Evolutionary conservation across 1,140 invertebrate species (phyloP).

Genomic region (Formica exsecta): DNA sequence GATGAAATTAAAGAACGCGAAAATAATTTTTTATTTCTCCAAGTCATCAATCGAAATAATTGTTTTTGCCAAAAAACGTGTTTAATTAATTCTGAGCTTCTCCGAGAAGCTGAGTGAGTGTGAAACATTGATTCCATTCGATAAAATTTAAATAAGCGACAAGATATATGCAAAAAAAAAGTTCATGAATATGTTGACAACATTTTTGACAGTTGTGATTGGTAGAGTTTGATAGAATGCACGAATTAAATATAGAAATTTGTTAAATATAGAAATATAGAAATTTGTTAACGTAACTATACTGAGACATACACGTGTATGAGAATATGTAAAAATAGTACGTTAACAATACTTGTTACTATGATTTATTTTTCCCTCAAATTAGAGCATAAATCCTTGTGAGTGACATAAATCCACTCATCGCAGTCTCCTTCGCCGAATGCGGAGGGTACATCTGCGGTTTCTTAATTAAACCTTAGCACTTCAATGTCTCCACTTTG

Average conservation of each 20-base stretch:
- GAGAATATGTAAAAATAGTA: neutral
- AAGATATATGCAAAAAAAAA: neutral
- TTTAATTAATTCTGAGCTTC: neutral
- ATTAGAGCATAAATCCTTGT: neutral
- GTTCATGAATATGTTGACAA: neutral
- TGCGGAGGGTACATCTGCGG: neutral
- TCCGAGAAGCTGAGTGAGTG: too few relatives aligned
- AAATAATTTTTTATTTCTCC: too few relatives aligned
- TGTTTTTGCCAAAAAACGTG: neutral
- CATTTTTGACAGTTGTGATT: neutral
- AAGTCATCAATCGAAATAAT: too few relatives aligned
- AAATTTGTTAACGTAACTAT: neutral
- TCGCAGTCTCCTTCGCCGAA: slow-evolving; percentile 12
- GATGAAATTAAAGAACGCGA: too few relatives aligned
- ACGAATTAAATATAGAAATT: neutral
- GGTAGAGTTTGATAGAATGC: neutral
- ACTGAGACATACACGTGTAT: too few relatives aligned
- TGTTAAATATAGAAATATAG: neutral
- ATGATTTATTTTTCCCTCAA: neutral
- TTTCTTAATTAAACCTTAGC: slow-evolving; percentile 55
- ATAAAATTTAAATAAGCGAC: neutral
- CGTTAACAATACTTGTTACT: neutral
- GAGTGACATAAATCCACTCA: slow-evolving; percentile 35
- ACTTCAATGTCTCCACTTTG: slow-evolving; percentile 25
- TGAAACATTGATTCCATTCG: too few relatives aligned